Evolutionary conservation across 92 coral and sea anemone genomes (phyloP), one percentile per base, ranked within the genome.

Genomic region (Umimayanthus chanpuru): DNA sequence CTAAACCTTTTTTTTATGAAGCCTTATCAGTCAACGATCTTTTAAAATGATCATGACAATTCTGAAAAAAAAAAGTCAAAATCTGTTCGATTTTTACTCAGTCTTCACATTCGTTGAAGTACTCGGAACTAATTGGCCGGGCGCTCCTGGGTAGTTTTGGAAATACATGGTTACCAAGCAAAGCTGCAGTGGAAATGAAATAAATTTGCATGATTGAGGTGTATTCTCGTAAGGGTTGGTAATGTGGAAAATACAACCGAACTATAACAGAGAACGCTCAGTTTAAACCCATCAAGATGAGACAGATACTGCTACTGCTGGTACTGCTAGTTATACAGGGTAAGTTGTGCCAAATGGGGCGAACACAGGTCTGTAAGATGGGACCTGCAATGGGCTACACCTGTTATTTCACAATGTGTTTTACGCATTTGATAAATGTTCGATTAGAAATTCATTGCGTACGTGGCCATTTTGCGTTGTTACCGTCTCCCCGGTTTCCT

Each of bases 401-500:
- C 85, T 80, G 72, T 56, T 30, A 41, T 23, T 43, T 21, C 68
- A 53, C 84, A 55, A 28, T 47, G 10, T 25, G 30, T 25, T 6
- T 25, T 79, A 11, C 83, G 83, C 83, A 30, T 79, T 30, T 79
- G 83, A 79, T 43, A 55, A 49, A 28, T 26, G 11, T 55, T 55
- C 64, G 64, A 55, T 49, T 2, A 0, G 36, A 50, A 25, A 9
- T 32, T 16, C 28, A 55, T 53, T 55, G 41, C 25, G 44, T 18
- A 80, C 85, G 85, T 80, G 85, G 85, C 85, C 44, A 38, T 29
- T 80, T 79, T 53, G 65, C 43, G 83, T 32, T 49, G 83, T 79
- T 55, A 29, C 23, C 36, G 4, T 47, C 72, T 58, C 30, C 38
- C 23, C 30, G 38, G 9, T 23, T 80, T 53, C 6, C 5, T 39